phyloP scores from a whole-genome alignment of 2,797 vertebrate species.

The Poeciliopsis gracilis region DNA sequence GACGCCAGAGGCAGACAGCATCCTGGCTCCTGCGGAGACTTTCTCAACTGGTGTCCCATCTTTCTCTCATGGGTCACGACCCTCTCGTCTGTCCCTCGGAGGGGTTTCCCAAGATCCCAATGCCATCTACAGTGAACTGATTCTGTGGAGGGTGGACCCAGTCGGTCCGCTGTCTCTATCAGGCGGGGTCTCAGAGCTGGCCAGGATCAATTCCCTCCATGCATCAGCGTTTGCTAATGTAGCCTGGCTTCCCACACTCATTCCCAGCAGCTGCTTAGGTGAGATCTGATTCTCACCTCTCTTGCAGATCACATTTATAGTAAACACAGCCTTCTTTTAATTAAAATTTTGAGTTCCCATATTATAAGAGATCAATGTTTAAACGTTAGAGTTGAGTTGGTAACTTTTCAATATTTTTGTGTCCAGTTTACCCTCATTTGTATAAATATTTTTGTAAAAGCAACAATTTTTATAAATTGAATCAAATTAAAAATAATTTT shows the following conservation, averaged over 20 bases:
- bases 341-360: background rate
- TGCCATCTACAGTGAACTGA: slow-evolving; percentile 96
- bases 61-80: slow-evolving; percentile 58
- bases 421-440: slow-evolving; percentile 4
- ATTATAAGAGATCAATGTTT: slow-evolving; percentile 6
- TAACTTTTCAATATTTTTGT: slow-evolving; percentile 6
- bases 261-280: slow-evolving; percentile 98
- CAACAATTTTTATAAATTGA: background rate
- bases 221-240: slow-evolving; percentile 97
- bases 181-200: slow-evolving; percentile 96
- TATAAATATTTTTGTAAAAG: background rate
- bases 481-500: background rate
- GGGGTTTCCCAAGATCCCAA: slow-evolving; percentile 88
- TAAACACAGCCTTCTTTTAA: background rate
- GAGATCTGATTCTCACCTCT: slow-evolving; percentile 56
- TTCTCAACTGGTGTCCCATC: slow-evolving; percentile 23
- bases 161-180: slow-evolving; percentile 96
- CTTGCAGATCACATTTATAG: background rate
- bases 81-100: slow-evolving; percentile 70
- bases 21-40: slow-evolving; percentile 54
- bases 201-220: slow-evolving; percentile 97
- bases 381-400: background rate
- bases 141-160: slow-evolving; percentile 97
- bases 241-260: slow-evolving; percentile 95
- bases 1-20: slow-evolving; percentile 82